Evolutionary conservation across 2,888 invertebrate species (phyloP).

Genomic region (Rhaphigaster nebulosa): DNA sequence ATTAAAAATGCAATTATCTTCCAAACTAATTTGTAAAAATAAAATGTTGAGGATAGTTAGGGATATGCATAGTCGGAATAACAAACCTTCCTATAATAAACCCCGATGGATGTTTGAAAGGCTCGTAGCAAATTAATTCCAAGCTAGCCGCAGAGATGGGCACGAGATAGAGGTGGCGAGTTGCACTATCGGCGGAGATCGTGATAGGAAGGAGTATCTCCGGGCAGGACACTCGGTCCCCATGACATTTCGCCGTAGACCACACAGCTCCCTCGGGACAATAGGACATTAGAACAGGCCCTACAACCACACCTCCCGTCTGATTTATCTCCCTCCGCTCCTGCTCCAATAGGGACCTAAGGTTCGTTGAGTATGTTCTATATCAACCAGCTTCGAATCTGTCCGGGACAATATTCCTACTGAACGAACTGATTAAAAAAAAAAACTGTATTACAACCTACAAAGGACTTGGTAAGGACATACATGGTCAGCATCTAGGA

Average conservation of each 20-base stretch:
- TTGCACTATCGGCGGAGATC: neutral
- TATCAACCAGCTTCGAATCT: neutral
- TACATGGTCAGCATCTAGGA: no score
- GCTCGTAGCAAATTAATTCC: neutral
- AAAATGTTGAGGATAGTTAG: neutral
- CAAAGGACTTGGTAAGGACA: neutral
- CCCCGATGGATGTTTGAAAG: neutral
- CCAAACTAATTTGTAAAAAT: no score
- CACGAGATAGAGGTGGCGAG: neutral
- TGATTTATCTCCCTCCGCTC: neutral
- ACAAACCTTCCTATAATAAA: neutral
- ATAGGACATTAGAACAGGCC: neutral
- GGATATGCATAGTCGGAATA: neutral
- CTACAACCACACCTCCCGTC: neutral
- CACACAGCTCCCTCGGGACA: neutral
- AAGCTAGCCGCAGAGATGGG: neutral
- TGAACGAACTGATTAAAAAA: neutral
- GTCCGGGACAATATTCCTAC: neutral
- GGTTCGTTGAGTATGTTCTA: neutral
- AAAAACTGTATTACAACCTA: neutral
- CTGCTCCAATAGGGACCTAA: neutral
- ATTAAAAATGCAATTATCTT: no score
- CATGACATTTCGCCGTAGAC: neutral
- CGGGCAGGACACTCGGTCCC: neutral
- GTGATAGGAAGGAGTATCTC: slow-evolving; percentile 10